Base-by-base conservation (phyloP, 2,113 vertebrate species). In the Dicaeum eximium region DNA sequence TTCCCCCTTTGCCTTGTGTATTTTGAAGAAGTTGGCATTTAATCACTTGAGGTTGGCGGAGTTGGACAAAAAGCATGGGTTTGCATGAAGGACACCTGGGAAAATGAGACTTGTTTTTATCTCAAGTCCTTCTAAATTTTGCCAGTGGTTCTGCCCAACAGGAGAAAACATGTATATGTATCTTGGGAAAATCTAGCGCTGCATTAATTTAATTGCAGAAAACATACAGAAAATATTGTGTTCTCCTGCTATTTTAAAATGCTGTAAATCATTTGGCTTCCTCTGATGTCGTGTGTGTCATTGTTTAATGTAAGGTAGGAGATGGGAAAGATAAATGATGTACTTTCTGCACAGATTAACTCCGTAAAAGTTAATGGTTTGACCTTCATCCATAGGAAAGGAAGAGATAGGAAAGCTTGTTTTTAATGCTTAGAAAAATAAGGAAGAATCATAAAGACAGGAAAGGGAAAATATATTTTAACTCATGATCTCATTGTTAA, bases 201-300 rank as follows among this genome's bases (percentile, higher is more conserved):
- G 21, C 79, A 74, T 73, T 88, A 86, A 84, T 87, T 85, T 92
- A 88, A 71, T 94, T 87, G 25, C 48, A 91, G 91, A 96, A 96
- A 91, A 77, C 62, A 19, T 72, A 71, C 51, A 93, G 90, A 90
- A 94, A 94, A 83, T 95, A 90, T 61, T 94, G 69, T 93, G 67
- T 94, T 97, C 91, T 89, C 42, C 42, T 95, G 85, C 94, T 95
- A 73, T 95, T 96, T 95, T 93, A 64, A 87, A 96, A 37, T 61
- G 77, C 93, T 91, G 33, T 95, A 91, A 97, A 96, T 94, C 2
- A 7, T 51, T 70, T 80, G 66, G 81, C 81, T 97, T 95, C 94
- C 94, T 96, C 79, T 90, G 82, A 93, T 95, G 94, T 95, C 91
- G 74, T 73, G 35, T 81, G 28, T 91, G 81, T 93, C 91, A 94